Percentiles rank a stretch among this genome's conserved stretches.
Evolutionary conservation across 2,797 vertebrate species (phyloP).

Genomic region (Mormyrops attenuatus): DNA sequence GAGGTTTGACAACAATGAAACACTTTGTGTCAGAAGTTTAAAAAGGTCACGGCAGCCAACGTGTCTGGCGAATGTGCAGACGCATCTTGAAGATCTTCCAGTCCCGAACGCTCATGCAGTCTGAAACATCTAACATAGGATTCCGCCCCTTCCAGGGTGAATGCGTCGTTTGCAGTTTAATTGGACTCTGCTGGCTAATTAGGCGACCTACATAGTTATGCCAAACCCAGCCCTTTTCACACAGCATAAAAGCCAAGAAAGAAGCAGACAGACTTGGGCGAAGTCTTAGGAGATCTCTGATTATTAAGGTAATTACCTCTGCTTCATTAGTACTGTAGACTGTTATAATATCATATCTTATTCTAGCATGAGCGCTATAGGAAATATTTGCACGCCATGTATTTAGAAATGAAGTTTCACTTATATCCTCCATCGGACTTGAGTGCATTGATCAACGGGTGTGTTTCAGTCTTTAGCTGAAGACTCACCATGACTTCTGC

Average conservation of each 20-base stretch:
- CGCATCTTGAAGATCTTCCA: background rate
- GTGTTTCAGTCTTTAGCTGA: background rate
- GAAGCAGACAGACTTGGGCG: background rate
- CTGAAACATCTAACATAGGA: background rate
- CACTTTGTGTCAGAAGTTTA: background rate
- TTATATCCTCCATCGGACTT: background rate
- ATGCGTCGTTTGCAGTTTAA: constrained; percentile 17
- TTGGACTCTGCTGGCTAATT: constrained; percentile 7
- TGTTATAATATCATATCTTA: background rate
- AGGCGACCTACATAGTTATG: background rate
- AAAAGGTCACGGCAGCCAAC: background rate
- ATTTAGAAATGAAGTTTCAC: background rate
- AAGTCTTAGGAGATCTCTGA: background rate
- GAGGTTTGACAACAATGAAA: background rate
- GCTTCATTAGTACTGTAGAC: background rate
- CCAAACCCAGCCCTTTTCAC: background rate
- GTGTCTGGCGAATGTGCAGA: background rate
- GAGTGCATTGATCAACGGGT: background rate
- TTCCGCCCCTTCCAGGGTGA: background rate
- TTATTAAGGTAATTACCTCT: constrained; percentile 1
- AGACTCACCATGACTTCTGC: constrained; percentile 30
- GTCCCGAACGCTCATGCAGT: background rate
- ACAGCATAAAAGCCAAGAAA: constrained; percentile 6
- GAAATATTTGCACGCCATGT: background rate
- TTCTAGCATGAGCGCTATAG: background rate